Conservation (phyloP, 2,888 invertebrate species). For the Gryllus longicercus region DNA sequence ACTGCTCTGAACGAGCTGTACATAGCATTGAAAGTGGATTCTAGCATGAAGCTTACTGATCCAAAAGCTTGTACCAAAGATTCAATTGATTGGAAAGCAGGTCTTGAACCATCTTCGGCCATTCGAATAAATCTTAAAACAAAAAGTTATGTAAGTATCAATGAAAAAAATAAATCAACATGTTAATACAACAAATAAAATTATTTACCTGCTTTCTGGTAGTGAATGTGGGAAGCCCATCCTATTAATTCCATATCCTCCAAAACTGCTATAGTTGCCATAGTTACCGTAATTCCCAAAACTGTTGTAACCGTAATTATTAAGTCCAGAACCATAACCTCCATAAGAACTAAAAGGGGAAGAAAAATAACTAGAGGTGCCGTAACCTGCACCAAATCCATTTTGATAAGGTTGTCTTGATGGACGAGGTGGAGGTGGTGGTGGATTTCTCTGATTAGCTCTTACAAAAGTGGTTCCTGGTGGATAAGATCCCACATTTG, state of each 20-base stretch:
- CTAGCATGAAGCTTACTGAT: slow-evolving; percentile 93
- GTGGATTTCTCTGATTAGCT: neutral
- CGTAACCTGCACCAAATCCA: neutral
- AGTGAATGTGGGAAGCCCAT: slow-evolving; percentile 49
- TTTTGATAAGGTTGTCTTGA: neutral
- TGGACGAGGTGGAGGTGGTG: neutral
- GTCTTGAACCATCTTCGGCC: slow-evolving; percentile 87
- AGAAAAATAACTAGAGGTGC: neutral
- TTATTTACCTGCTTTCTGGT: slow-evolving; percentile 59
- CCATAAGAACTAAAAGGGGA: neutral
- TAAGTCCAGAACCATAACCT: slow-evolving; percentile 31
- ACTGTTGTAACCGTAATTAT: slow-evolving; percentile 45
- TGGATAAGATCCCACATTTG: neutral
- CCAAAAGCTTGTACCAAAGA: slow-evolving; percentile 86
- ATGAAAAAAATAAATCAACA: neutral
- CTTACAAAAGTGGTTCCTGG: neutral
- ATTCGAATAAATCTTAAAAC: slow-evolving; percentile 70
- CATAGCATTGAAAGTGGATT: slow-evolving; percentile 92
- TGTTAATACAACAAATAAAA: neutral
- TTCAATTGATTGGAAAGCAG: slow-evolving; percentile 93
- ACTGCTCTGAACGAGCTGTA: slow-evolving; percentile 95
- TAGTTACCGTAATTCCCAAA: slow-evolving; percentile 44
- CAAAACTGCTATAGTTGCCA: slow-evolving; percentile 40
- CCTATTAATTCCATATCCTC: slow-evolving; percentile 35
- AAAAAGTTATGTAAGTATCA: slow-evolving; percentile 20